A percentile compares a stretch with the other conserved stretches of the same genome.
phyloP scores from a whole-genome alignment of 2,888 invertebrate genomes.

The Hermodice carunculata region DNA sequence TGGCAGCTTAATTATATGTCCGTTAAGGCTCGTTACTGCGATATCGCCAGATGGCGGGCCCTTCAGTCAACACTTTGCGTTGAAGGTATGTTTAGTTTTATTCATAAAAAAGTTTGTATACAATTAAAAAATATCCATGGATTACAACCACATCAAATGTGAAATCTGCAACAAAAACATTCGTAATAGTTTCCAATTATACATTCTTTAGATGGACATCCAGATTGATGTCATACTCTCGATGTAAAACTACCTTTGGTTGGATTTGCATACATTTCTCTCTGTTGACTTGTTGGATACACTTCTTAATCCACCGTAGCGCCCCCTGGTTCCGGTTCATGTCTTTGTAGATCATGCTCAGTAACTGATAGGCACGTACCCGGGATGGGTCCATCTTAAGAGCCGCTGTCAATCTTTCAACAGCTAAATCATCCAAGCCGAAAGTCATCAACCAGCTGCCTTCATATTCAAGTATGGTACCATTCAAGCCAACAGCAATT shows the following conservation, averaged over 20 bases:
- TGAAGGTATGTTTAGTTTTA: too few relatives aligned
- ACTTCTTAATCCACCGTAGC: neutral
- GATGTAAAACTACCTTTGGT: constrained; percentile 2
- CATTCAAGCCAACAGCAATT: constrained; percentile 45
- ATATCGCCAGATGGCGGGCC: too few relatives aligned
- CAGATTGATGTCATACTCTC: too few relatives aligned
- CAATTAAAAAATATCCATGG: too few relatives aligned
- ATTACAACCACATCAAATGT: too few relatives aligned
- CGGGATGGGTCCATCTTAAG: constrained; percentile 34
- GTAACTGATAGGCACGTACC: constrained; percentile 43
- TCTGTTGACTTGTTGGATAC: constrained; percentile 2
- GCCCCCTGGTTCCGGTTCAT: constrained; percentile 5
- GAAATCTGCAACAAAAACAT: too few relatives aligned
- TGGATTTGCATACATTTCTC: neutral
- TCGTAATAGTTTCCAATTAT: too few relatives aligned
- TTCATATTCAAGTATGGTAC: constrained; percentile 54
- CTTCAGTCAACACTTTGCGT: too few relatives aligned
- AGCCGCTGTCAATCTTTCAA: constrained; percentile 39
- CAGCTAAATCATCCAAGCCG: constrained; percentile 42
- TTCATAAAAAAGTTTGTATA: too few relatives aligned
- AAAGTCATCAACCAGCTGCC: constrained; percentile 49
- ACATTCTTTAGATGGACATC: too few relatives aligned
- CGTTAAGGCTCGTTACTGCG: too few relatives aligned
- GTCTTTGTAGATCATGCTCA: constrained; percentile 22
- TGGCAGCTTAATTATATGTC: too few relatives aligned